These are phyloP conservation scores for Ditylenchus dipsaci DNA, from an alignment of 1,140 invertebrate species.

Conservation along the genomic window DNA sequence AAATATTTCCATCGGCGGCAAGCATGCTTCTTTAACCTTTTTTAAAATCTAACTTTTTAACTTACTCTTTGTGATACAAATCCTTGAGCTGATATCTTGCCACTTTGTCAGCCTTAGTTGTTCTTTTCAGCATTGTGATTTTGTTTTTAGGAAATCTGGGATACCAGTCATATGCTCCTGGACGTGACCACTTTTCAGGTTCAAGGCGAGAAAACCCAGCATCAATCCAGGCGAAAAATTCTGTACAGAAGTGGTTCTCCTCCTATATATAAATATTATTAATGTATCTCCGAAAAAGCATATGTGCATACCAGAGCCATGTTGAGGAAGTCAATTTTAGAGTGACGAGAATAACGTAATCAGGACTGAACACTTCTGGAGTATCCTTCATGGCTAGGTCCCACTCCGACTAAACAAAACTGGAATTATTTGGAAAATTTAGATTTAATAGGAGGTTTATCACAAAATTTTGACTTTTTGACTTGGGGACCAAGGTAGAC, in stretches of 20 bases:
- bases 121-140: not conserved
- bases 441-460: not conserved
- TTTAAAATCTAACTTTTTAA: too few species aligned
- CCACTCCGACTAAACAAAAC: conserved; percentile 22
- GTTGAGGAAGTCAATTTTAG: conserved; percentile 42
- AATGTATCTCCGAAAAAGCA: not conserved
- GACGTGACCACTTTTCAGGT: not conserved
- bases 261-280: not conserved
- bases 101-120: not conserved
- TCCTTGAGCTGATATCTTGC: not conserved
- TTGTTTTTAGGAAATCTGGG: not conserved
- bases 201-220: conserved; percentile 26
- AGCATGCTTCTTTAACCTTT: too few species aligned
- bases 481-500: too few species aligned
- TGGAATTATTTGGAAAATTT: not conserved
- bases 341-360: conserved; percentile 48
- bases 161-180: not conserved
- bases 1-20: too few species aligned
- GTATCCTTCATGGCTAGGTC: conserved; percentile 34
- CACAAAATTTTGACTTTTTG: too few species aligned
- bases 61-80: not conserved
- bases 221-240: conserved; percentile 45
- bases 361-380: conserved; percentile 43
- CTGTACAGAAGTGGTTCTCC: not conserved
- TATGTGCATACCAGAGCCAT: conserved; percentile 33